Percentiles rank a stretch among this genome's conserved stretches.
phyloP scores from a whole-genome alignment of 2,797 vertebrate genomes.

The Gorsachius magnificus region DNA sequence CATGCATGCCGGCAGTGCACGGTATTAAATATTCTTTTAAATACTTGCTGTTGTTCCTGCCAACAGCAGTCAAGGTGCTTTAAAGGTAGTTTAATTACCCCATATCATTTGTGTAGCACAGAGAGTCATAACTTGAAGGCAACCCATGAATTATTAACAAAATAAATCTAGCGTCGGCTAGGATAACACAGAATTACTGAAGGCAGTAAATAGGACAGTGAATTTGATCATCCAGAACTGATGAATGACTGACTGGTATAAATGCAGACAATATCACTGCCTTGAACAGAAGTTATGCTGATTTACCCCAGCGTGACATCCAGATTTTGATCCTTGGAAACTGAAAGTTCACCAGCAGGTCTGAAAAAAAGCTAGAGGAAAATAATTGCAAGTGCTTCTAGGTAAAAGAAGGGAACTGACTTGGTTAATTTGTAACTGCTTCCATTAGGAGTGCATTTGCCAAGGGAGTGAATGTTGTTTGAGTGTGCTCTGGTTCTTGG shows the following conservation, averaged over 20 bases:
- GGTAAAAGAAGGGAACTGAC: not conserved
- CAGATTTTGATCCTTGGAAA: not conserved
- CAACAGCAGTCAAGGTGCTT: conserved; percentile 48
- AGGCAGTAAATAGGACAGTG: conserved; percentile 51
- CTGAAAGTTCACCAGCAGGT: not conserved
- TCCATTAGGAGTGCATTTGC: conserved; percentile 34
- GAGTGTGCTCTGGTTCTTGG: conserved; percentile 37
- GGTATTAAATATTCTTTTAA: conserved; percentile 61
- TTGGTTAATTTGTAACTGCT: conserved; percentile 37
- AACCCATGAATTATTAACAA: conserved; percentile 55
- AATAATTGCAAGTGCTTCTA: not conserved
- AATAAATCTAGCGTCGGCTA: not conserved
- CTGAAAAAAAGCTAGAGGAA: not conserved
- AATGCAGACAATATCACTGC: not conserved
- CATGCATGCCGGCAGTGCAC: conserved; percentile 43
- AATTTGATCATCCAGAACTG: conserved; percentile 55
- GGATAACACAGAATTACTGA: conserved; percentile 30
- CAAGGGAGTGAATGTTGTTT: conserved; percentile 36
- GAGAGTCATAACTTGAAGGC: conserved; percentile 23
- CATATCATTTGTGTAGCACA: conserved; percentile 35
- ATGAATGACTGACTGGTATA: conserved; percentile 43
- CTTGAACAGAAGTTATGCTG: conserved; percentile 8
- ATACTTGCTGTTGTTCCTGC: conserved; percentile 51
- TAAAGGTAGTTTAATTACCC: conserved; percentile 62
- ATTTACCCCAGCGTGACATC: not conserved